Base-by-base conservation (phyloP, 2,797 vertebrate species). In the Platalea minor region DNA sequence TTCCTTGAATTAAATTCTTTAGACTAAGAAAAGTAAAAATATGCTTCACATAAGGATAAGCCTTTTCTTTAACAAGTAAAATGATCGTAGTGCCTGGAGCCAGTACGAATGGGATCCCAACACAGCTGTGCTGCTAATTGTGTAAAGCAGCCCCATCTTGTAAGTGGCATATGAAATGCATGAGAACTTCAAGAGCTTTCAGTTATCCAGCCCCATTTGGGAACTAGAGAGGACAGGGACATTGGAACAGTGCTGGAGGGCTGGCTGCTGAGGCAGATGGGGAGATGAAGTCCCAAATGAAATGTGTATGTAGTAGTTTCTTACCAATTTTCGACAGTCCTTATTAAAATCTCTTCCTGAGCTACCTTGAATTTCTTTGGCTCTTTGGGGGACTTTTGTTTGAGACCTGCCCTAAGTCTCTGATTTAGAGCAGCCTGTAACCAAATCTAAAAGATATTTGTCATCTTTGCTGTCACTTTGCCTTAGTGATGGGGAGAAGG, bases 81-180 rank as follows among this genome's bases (percentile, higher is more conserved):
- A 37, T n/a, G 1, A 17, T 67, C 0, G 0, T 68, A n/a, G 17
- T 88, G 51, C 9, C 31, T 54, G 12, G 13, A 31, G 17, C 24
- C 41, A 28, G 6, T 78, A 35, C 51, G 29, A 94, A 4, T 45
- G 12, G 10, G 14, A 56, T 13, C 25, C 28, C 51, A 77, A 3
- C 7, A 23, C 14, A 83, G 28, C 48, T 3, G 0, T 25, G 35
- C 7, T 94, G 63, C 59, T 33, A 24, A 2, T 6, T 91, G 18
- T 72, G 35, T 87, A 29, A 72, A 65, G 48, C 16, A 74, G 28
- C 24, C 26, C 23, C 0, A 0, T 87, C n/a, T 78, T 78, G 15
- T 53, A 68, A 75, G 37, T 68, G 57, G 15, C 3, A 0, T 28
- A 11, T 54, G 76, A 84, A 90, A 68, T 50, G 15, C 35, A 24